Evolutionary conservation across 2,888 invertebrate genomes (phyloP), one percentile per base, ranked within the genome.

Genomic region (Drosophila picticornis): DNA sequence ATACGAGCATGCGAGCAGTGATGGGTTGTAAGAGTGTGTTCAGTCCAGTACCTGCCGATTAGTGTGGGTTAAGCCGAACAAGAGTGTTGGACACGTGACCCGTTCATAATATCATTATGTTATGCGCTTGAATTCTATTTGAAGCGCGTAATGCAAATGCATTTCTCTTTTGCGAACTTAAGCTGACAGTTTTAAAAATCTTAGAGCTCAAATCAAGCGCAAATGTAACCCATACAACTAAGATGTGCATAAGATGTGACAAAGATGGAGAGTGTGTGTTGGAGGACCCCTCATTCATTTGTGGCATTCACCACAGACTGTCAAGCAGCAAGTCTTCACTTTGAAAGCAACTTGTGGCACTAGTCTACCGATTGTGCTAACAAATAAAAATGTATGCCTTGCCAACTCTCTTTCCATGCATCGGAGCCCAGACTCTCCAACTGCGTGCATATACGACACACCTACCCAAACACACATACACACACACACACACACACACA

Each of bases 371-470:
- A 88, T 75, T 84, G 58, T 55, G 73, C 78, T 40, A 89, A 80
- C 82, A 89, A 88, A 85, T 85, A 88, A 84, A 87, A 85, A 84
- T 85, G 48, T 75, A 80, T 89, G 90, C 84, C 55, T 55, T 53
- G 50, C 43, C 57, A 56, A 60, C 40, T 55, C 48, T 68, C n/a
- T 55, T 66, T 10, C 50, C n/a, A 31, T 29, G 10, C 22, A 56
- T 27, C 13, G n/a, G 4, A 11, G 40, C 48, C 34, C 43, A 27
- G 25, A 16, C 34, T 59, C 22, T 4, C 50, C 27, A 50, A 19
- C 31, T 57, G 52, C 40, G 29, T 55, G 1, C 22, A 25, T 9
- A 32, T 10, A n/a, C 40, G 7, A 46, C 10, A 48, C n/a, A 46
- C 46, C 7, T 13, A 46, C 25, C 16, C 4, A 46, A 7, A 16